Base-by-base conservation (phyloP, 1,140 invertebrate genomes). In the Sminthurides bifidus region DNA sequence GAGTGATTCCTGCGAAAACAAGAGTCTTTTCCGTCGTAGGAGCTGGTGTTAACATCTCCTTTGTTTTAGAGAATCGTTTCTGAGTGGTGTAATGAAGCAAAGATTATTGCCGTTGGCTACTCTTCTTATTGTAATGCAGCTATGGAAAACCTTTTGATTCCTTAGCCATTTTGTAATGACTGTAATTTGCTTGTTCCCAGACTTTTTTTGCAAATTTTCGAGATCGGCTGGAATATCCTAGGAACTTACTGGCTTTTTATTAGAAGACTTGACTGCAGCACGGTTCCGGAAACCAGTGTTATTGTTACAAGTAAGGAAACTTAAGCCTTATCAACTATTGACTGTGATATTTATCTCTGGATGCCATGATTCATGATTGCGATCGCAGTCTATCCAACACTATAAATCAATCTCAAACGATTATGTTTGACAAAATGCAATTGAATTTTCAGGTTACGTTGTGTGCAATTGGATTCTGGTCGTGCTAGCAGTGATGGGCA, bases 391-490 rank as follows among this genome's bases (percentile, higher is more conserved):
- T 29, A 21, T 38, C 33, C 38, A 15, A 29, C 17, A 29, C n/a
- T 21, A n/a, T 41, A 50, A 35, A 49, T 52, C 24, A n/a, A 49
- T 59, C 40, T 51, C 24, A 19, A 43, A 43, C 24, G 6, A 6
- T 19, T 23, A 21, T 43, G 41, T 14, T 19, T 23, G n/a, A 19
- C n/a, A 43, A 21, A n/a, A 44, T 53, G 31, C 41, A 60, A 59
- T 43, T 54, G 63, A 57, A 59, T 58, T 74, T 74, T 56, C 68
- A 82, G 81, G 80, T 49, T 74, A 86, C 54, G 82, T 87, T 0
- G 75, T 88, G 30, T 85, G 83, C 67, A 83, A 87, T 65, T 91
- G 87, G 87, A 75, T 84, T 21, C 72, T 87, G 23, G 76, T 86
- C 40, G 79, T 79, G 0, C 70, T 86, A 1, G 80, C 83, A 0